Conservation (phyloP, 2,888 invertebrate genomes). For the Orthosia gothica region DNA sequence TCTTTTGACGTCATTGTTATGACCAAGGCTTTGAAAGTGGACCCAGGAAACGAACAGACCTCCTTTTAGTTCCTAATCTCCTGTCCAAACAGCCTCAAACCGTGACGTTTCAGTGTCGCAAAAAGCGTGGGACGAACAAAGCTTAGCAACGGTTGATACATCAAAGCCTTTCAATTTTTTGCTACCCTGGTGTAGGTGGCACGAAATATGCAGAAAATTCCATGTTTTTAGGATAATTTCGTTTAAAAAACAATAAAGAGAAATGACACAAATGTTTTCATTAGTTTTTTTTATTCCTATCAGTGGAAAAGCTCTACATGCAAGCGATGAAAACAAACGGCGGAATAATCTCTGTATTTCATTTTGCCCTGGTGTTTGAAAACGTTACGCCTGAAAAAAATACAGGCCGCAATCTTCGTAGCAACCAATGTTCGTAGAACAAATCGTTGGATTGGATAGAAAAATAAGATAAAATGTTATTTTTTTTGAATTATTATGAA, state of each 20-base stretch:
- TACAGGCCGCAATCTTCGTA: neutral
- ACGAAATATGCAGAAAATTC: slow-evolving; percentile 90
- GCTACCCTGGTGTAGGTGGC: slow-evolving; percentile 76
- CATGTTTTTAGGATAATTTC: slow-evolving; percentile 83
- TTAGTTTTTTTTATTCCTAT: slow-evolving; percentile 32
- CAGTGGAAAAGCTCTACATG: slow-evolving; percentile 10
- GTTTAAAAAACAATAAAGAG: slow-evolving; percentile 68
- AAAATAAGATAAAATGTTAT: neutral
- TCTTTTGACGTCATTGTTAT: neutral
- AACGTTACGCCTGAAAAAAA: slow-evolving; percentile 53
- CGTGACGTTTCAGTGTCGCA: slow-evolving; percentile 70
- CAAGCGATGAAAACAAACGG: slow-evolving; percentile 10
- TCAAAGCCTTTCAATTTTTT: slow-evolving; percentile 65
- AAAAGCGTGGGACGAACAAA: slow-evolving; percentile 33
- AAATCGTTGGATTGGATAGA: neutral
- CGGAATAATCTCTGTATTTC: slow-evolving; percentile 37
- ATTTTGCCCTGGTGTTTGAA: slow-evolving; percentile 66
- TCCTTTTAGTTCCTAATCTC: slow-evolving; percentile 64
- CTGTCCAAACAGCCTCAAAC: slow-evolving; percentile 77
- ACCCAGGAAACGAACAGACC: neutral
- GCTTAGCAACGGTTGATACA: slow-evolving; percentile 15
- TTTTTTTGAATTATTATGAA: neutral
- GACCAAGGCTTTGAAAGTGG: slow-evolving; percentile 14
- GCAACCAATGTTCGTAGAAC: neutral
- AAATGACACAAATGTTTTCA: slow-evolving; percentile 60